A percentile compares a stretch with the other conserved stretches of the same genome.
These are phyloP conservation scores for Stenodera caucasica DNA, from an alignment of 2,888 invertebrate genomes.

Conservation along the genomic window DNA sequence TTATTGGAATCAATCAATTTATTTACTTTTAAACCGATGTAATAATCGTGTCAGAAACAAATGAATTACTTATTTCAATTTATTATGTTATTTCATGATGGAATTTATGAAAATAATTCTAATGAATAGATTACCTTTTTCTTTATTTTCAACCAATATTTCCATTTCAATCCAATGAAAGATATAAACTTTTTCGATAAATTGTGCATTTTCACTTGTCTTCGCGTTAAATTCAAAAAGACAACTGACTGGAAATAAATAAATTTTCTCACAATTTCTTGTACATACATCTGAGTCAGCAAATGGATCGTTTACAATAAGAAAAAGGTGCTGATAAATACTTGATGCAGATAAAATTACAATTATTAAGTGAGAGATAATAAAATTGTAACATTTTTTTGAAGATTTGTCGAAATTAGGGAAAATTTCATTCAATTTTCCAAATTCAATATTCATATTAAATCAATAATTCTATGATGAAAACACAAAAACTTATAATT, in stretches of 20 bases:
- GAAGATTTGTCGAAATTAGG: too few species aligned
- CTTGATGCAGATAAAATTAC: background rate
- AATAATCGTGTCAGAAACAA: too few species aligned
- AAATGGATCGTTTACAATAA: background rate
- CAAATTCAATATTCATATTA: too few species aligned
- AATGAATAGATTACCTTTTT: background rate
- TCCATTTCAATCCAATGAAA: background rate
- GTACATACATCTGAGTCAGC: background rate
- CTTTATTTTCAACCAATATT: background rate
- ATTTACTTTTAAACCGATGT: too few species aligned
- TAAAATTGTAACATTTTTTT: too few species aligned
- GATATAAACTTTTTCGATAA: background rate
- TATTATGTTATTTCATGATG: too few species aligned
- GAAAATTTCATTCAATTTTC: too few species aligned
- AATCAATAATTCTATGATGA: background rate
- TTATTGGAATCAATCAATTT: too few species aligned
- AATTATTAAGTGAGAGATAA: background rate
- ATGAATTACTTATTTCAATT: too few species aligned
- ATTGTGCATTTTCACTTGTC: background rate
- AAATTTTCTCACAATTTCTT: background rate
- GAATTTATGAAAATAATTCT: too few species aligned
- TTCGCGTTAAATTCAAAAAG: background rate
- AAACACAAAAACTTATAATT: background rate
- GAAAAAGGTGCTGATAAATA: background rate
- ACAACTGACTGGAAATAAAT: background rate